Evolutionary conservation across 2,797 vertebrate species (phyloP), one percentile per base, ranked within the genome.

Genomic region (Eulemur albifrons): DNA sequence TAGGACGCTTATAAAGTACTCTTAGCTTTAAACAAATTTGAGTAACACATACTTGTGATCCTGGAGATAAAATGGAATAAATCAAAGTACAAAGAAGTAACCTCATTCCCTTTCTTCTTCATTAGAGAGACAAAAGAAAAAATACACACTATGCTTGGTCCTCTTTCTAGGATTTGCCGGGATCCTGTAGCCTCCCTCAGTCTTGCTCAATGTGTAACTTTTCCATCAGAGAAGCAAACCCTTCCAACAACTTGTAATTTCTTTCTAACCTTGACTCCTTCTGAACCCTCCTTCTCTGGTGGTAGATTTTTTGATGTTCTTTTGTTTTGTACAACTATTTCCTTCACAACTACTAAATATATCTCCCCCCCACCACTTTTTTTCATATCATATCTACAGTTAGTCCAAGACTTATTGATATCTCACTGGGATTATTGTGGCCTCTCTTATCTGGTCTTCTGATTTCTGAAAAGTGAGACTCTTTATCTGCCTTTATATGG

Each of bases 51-150:
- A 63, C 12, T 88, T 92, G 63, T 20, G 5, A 65, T 86, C 17
- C 40, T 77, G 87, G 87, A 80, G 67, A 81, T 38, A 38, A 97
- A 97, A 76, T 93, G 40, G 83, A 95, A 80, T 7, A 20, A 21
- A 95, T 57, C 82, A 4, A 79, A 80, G 70, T 76, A 67, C 45
- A 97, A 97, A 69, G 15, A 87, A 90, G 67, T 76, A 92, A 48
- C 1, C 93, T 75, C 45, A 23, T 25, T 90, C 50, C 84, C 35
- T 38, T 80, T 94, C 85, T 93, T 90, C 84, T 94, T 85, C 50
- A 80, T 73, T 70, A 23, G 4, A 93, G 84, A 91, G 38, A 86
- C 76, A 94, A 82, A 90, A 75, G 57, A 20, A 73, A 88, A 69
- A 92, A 15, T 21, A 82, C 9, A 4, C 17, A 57, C 7, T 38